Evolutionary conservation across 2,113 vertebrate species (phyloP).

Genomic region (Otis tarda): DNA sequence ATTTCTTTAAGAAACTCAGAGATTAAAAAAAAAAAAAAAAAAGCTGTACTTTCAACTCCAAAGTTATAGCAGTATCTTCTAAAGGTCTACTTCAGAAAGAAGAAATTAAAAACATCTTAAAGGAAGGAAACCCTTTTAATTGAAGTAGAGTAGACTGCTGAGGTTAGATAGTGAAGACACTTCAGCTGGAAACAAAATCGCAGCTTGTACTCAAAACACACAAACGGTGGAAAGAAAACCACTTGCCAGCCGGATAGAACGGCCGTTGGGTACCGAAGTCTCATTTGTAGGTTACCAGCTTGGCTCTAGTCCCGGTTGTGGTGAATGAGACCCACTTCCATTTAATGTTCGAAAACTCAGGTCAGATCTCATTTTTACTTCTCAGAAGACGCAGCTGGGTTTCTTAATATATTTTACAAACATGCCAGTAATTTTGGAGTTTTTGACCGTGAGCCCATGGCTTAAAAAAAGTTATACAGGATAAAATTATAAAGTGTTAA

Average conservation of each 20-base stretch:
- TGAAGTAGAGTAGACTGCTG: background rate
- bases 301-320: fast-evolving
- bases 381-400: background rate
- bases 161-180: background rate
- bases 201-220: background rate
- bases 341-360: fast-evolving
- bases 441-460: background rate
- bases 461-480: background rate
- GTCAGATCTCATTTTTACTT: background rate
- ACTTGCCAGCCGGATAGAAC: background rate
- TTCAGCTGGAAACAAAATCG: background rate
- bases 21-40: background rate
- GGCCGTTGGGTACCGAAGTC: fast-evolving
- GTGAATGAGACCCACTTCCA: background rate
- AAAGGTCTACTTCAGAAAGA: background rate
- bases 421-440: background rate
- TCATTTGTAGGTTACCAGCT: background rate
- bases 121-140: constrained; percentile 34
- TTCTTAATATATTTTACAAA: background rate
- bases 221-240: background rate
- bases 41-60: background rate
- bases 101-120: background rate
- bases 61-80: background rate
- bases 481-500: background rate
- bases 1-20: background rate